Percentiles rank a stretch among this genome's conserved stretches.
Evolutionary conservation across 2,113 vertebrate species (phyloP).

Genomic region (Potamarius usumacintae): DNA sequence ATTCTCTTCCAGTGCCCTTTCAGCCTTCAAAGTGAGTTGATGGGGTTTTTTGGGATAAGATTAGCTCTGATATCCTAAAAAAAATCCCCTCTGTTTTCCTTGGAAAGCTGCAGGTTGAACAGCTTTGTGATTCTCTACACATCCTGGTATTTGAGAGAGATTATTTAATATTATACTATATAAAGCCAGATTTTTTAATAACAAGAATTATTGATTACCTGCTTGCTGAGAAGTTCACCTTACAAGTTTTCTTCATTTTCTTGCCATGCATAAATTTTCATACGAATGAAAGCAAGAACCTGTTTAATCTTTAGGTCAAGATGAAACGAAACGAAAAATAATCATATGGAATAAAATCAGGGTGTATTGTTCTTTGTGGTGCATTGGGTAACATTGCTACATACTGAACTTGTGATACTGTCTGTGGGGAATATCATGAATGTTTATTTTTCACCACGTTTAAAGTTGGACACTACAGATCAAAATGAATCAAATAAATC

Average conservation of each 20-base stretch:
- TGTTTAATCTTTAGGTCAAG: background rate
- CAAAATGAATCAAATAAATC: background rate
- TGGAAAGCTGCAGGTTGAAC: background rate
- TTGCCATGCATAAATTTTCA: background rate
- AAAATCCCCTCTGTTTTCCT: background rate
- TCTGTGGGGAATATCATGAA: background rate
- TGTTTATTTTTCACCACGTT: background rate
- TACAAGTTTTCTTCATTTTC: background rate
- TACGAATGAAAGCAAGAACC: background rate
- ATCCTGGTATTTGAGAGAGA: background rate
- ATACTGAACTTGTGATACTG: background rate
- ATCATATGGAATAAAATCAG: background rate
- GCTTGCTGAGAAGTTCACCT: background rate
- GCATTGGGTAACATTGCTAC: background rate
- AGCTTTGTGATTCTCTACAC: background rate
- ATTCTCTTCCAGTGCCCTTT: background rate
- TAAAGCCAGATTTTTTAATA: background rate
- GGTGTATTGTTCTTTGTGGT: background rate
- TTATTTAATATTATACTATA: background rate
- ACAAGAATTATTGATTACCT: slow-evolving; percentile 4
- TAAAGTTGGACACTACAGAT: background rate
- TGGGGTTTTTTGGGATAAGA: background rate
- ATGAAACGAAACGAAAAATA: background rate
- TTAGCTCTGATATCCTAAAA: slow-evolving; percentile 11
- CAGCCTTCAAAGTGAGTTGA: slow-evolving; percentile 2